Evolutionary conservation across 1,140 invertebrate genomes (phyloP).

Genomic region (Eumaeus atala): DNA sequence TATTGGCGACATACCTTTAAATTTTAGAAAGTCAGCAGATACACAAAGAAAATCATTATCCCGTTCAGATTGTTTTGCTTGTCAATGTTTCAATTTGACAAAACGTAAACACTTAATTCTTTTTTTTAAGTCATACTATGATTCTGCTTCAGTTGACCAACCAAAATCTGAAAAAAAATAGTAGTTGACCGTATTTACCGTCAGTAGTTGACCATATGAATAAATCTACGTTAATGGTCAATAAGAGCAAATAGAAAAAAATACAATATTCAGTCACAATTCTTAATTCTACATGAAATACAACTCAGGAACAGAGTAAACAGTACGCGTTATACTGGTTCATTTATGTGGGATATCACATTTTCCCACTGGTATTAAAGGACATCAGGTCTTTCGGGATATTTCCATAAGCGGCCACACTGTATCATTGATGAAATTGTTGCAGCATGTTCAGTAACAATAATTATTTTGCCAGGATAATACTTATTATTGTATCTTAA

Average conservation of each 20-base stretch:
- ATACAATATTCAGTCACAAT: too few relatives aligned
- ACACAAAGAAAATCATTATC: too few relatives aligned
- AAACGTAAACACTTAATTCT: background rate
- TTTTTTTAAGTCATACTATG: conserved; percentile 1
- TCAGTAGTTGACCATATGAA: conserved; percentile 5
- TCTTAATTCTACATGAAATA: too few relatives aligned
- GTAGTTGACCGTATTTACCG: conserved; percentile 19
- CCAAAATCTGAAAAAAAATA: conserved; percentile 16
- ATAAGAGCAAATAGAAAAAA: conserved; percentile 15
- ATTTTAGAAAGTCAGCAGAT: too few relatives aligned
- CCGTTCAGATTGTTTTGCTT: background rate
- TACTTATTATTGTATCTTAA: conserved; percentile 18
- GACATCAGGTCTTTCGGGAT: conserved; percentile 16
- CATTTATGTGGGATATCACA: conserved; percentile 14
- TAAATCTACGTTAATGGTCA: conserved; percentile 16
- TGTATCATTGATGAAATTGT: conserved; percentile 15
- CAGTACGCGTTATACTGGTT: too few relatives aligned
- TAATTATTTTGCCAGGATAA: conserved; percentile 18
- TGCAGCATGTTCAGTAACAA: conserved; percentile 14
- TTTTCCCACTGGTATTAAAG: conserved; percentile 16
- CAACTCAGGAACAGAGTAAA: too few relatives aligned
- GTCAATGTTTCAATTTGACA: conserved; percentile 10
- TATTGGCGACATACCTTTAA: too few relatives aligned
- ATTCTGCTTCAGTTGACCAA: conserved; percentile 18
- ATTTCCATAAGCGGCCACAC: conserved; percentile 14